A percentile compares a stretch with the other conserved stretches of the same genome.
These are phyloP conservation scores for Ascaphus truei DNA, from an alignment of 2,113 vertebrate genomes.

Conservation along the genomic window DNA sequence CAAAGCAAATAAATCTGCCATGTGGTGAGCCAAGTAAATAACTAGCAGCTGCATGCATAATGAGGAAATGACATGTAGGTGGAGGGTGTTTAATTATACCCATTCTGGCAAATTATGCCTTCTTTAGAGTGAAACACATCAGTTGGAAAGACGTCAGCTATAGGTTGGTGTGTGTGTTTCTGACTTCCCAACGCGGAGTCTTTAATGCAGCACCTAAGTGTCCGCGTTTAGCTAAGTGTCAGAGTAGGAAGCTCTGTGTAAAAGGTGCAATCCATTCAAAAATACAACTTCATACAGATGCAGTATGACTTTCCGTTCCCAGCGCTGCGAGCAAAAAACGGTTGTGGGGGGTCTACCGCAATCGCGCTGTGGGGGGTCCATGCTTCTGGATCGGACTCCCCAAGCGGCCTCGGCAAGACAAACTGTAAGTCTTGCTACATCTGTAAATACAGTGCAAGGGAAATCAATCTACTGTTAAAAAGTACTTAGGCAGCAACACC, in stretches of 20 bases:
- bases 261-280: no score
- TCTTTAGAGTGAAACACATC: conserved; percentile 29
- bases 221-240: background rate
- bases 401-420: no score
- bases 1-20: background rate
- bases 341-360: no score
- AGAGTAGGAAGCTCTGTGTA: background rate
- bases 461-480: background rate
- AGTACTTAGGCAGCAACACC: background rate
- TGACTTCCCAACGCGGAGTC: background rate
- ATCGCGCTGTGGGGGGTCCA: no score
- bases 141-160: conserved; percentile 3
- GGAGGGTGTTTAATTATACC: conserved; percentile 26
- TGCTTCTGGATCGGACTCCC: no score
- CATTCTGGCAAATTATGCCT: conserved; percentile 32
- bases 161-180: background rate
- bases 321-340: no score
- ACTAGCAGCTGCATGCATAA: conserved; percentile 21
- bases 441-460: no score
- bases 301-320: no score
- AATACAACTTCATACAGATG: no score
- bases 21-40: conserved; percentile 24
- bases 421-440: no score
- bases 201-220: conserved; percentile 13
- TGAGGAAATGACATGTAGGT: conserved; percentile 26